Percentiles rank a stretch among this genome's conserved stretches.
These are phyloP conservation scores for Malacoraja senta DNA, from an alignment of 2,797 vertebrate genomes.

Conservation along the genomic window DNA sequence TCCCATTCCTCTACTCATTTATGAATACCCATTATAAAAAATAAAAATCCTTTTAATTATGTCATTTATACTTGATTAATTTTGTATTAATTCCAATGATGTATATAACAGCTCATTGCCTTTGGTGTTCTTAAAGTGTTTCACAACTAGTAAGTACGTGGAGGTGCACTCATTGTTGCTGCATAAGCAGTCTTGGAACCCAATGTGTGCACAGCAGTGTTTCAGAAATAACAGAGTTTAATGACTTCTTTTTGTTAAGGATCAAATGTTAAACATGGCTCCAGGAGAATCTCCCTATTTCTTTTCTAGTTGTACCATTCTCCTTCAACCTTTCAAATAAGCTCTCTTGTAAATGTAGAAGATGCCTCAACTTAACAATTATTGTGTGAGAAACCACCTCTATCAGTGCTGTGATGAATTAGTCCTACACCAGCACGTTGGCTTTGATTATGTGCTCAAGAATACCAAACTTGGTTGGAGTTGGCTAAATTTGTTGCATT, in stretches of 20 bases:
- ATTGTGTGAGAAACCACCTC: neutral
- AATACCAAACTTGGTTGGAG: neutral
- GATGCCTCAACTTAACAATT: neutral
- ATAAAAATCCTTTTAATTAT: too few species aligned
- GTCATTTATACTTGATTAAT: too few species aligned
- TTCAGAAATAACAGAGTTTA: neutral
- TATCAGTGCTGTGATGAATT: neutral
- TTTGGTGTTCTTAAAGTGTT: neutral
- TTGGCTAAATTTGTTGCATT: neutral
- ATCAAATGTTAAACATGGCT: neutral
- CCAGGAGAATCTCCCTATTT: neutral
- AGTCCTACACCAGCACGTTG: neutral
- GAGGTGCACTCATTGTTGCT: neutral
- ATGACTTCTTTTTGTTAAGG: neutral
- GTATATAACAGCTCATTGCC: neutral
- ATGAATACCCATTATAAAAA: too few species aligned
- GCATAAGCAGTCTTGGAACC: neutral
- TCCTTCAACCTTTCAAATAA: neutral
- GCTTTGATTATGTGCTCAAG: neutral
- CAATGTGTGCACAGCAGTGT: neutral
- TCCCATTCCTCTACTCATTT: too few species aligned
- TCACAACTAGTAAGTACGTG: neutral
- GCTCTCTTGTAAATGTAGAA: neutral
- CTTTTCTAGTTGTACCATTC: neutral
- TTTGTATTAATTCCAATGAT: too few species aligned